Conservation (phyloP, 2,797 vertebrate species). For the Dendrocincla fuliginosa region DNA sequence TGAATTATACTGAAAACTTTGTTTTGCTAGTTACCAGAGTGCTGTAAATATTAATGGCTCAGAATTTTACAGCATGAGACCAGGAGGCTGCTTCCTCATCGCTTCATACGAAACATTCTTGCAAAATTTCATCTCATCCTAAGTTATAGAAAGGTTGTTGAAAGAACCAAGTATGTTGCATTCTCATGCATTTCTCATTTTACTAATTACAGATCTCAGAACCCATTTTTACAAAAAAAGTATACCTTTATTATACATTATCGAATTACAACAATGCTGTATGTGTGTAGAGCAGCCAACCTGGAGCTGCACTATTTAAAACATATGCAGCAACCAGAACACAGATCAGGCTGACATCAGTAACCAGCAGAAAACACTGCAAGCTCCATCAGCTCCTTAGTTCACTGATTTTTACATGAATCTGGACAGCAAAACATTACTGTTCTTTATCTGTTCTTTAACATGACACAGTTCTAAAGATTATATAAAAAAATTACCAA, state of each 20-base stretch:
- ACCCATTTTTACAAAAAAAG: neutral
- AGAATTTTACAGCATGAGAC: neutral
- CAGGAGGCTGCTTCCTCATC: neutral
- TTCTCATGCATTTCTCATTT: neutral
- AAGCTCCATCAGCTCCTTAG: neutral
- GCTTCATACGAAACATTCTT: neutral
- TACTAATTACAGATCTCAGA: neutral
- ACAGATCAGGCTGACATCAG: neutral
- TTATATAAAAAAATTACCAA: neutral
- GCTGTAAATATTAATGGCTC: neutral
- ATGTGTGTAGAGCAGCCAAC: neutral
- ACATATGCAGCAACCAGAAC: neutral
- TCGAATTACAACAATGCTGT: neutral
- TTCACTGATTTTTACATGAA: neutral
- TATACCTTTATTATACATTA: neutral
- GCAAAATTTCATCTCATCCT: neutral
- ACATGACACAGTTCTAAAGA: neutral
- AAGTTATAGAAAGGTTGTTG: neutral
- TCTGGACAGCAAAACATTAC: neutral
- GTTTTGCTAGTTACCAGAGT: neutral
- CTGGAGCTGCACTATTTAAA: neutral
- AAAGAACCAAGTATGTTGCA: neutral
- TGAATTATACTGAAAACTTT: neutral
- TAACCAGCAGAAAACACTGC: neutral
- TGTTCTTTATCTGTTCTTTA: neutral